Percentiles rank a stretch among this genome's conserved stretches.
Conservation (phyloP, 1,140 invertebrate genomes). For the Neoseiulus cucumeris region DNA sequence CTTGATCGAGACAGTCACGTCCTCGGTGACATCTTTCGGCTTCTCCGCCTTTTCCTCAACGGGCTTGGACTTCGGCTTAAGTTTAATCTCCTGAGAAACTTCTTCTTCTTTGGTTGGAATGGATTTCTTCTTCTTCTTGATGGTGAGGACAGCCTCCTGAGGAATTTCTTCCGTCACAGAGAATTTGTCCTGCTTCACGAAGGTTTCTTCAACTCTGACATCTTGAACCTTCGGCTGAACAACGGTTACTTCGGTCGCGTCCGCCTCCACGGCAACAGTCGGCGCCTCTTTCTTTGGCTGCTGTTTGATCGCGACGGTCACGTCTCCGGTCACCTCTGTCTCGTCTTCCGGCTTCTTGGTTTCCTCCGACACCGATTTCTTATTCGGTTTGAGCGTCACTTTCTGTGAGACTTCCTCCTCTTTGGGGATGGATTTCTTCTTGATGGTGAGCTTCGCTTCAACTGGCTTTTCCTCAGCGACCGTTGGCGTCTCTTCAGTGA, state of each 20-base stretch:
- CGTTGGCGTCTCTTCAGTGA: conserved; percentile 1
- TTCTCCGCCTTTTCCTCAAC: conserved; percentile 13
- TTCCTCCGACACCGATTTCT: conserved; percentile 11
- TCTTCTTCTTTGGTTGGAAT: background rate
- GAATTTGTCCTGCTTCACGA: no score
- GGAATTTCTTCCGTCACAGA: conserved; percentile 4
- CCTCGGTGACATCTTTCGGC: conserved; percentile 8
- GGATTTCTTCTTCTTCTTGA: conserved; percentile 8
- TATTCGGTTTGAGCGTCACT: conserved; percentile 8
- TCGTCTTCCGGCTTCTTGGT: conserved; percentile 10
- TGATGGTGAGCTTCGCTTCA: background rate
- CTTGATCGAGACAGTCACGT: background rate
- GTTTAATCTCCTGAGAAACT: background rate
- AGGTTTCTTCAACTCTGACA: conserved; percentile 1
- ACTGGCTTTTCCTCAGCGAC: conserved; percentile 11
- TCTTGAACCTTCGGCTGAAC: conserved; percentile 11
- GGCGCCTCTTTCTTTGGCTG: background rate
- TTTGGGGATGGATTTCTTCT: background rate
- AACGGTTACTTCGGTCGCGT: conserved; percentile 11
- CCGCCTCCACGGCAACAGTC: no score
- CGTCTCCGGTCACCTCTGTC: conserved; percentile 9
- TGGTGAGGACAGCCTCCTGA: background rate
- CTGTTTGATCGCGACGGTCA: background rate
- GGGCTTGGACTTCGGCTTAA: background rate
- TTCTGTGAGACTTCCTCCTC: background rate